These are phyloP conservation scores for Pangasius macronema DNA, from an alignment of 2,797 vertebrate genomes.

Conservation along the genomic window DNA sequence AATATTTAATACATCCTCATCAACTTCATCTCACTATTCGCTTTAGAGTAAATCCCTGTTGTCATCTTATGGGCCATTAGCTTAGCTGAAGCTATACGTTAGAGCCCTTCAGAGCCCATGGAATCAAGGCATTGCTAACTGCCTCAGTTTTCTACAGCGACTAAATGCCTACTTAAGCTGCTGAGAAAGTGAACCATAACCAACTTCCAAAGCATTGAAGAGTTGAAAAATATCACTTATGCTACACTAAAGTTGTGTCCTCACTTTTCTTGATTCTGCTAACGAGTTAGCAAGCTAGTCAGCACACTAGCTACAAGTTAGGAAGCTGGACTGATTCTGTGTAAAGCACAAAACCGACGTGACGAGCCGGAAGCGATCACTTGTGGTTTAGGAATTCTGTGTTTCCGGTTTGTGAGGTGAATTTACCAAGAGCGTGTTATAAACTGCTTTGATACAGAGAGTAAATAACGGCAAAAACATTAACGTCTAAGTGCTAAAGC, in stretches of 20 bases:
- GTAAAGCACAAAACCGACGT: neutral
- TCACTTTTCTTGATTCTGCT: neutral
- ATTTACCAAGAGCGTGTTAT: neutral
- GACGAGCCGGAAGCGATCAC: neutral
- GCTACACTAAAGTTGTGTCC: neutral
- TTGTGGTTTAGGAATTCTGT: neutral
- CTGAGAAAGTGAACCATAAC: too few species aligned
- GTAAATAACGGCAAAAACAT: neutral
- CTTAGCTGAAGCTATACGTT: neutral
- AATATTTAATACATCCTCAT: neutral
- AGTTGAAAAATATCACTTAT: neutral
- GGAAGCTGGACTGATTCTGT: neutral
- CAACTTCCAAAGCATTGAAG: neutral
- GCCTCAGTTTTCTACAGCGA: neutral
- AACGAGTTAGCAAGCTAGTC: neutral
- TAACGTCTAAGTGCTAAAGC: neutral
- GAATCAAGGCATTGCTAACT: neutral
- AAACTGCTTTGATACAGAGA: neutral
- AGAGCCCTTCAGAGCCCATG: neutral
- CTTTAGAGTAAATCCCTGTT: neutral
- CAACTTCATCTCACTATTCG: neutral
- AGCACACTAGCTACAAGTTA: neutral
- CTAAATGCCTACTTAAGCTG: neutral
- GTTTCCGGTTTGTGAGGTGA: neutral
- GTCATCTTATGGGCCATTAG: neutral